Conservation (phyloP, 2,888 invertebrate species). For the Latrodectus hesperus region DNA sequence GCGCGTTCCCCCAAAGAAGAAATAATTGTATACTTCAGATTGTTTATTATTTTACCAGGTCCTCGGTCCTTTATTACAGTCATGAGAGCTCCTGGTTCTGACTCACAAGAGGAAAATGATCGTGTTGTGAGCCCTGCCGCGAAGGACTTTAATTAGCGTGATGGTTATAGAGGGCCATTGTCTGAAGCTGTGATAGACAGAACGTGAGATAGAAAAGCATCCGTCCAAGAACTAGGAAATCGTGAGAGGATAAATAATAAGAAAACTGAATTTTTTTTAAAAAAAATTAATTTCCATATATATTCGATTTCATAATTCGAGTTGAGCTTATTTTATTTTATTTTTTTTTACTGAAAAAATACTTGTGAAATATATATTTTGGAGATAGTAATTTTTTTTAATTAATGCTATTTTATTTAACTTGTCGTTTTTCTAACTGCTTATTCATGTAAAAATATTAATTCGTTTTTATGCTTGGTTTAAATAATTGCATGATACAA, state of each 20-base stretch:
- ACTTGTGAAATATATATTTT: no score
- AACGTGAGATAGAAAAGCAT: not conserved
- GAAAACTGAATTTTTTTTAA: not conserved
- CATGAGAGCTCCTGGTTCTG: not conserved
- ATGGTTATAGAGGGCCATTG: not conserved
- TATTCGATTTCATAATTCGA: no score
- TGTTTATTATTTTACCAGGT: not conserved
- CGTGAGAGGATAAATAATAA: no score
- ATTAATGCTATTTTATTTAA: no score
- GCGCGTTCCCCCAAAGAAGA: slow-evolving; percentile 5
- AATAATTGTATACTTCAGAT: slow-evolving; percentile 10
- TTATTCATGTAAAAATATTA: no score
- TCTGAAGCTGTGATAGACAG: not conserved
- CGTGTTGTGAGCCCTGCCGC: not conserved
- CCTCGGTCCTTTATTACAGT: not conserved
- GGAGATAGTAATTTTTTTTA: no score
- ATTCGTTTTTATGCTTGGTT: no score
- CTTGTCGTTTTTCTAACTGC: no score
- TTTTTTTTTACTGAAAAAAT: no score
- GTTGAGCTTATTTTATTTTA: no score
- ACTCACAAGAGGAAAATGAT: not conserved
- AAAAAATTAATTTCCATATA: not conserved
- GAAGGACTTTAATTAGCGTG: not conserved
- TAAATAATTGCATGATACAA: no score
- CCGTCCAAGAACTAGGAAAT: not conserved